These are phyloP conservation scores for Pseudorectes ferrugineus DNA, from an alignment of 2,113 vertebrate species.

Conservation along the genomic window DNA sequence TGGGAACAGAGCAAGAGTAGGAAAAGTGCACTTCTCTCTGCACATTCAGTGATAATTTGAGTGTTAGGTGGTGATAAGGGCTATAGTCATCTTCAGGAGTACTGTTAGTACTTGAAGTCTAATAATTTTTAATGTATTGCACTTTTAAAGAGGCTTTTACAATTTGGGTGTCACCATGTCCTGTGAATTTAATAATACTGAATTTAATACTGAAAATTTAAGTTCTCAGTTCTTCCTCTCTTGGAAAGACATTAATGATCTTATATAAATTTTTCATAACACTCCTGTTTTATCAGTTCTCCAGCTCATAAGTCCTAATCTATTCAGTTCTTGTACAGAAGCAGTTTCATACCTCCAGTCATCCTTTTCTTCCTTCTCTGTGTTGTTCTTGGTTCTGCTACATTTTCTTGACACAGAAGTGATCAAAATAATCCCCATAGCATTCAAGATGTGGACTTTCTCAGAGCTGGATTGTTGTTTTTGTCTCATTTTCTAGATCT, in stretches of 20 bases:
- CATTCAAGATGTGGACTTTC: neutral
- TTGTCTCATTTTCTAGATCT: neutral
- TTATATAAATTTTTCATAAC: neutral
- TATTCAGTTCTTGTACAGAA: neutral
- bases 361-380: neutral
- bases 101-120: neutral
- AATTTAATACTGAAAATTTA: neutral
- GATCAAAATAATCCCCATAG: neutral
- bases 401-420: neutral
- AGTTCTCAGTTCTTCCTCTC: neutral
- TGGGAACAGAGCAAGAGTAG: neutral
- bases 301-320: neutral
- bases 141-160: neutral
- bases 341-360: neutral
- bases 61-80: neutral
- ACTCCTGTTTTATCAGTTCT: neutral
- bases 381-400: neutral
- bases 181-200: neutral
- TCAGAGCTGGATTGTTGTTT: neutral
- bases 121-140: neutral
- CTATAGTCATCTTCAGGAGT: neutral
- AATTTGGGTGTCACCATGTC: neutral
- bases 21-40: neutral
- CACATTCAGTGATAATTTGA: neutral
- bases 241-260: neutral